Evolutionary conservation across 2,113 vertebrate species (phyloP).

Genomic region (Nothocercus julius): DNA sequence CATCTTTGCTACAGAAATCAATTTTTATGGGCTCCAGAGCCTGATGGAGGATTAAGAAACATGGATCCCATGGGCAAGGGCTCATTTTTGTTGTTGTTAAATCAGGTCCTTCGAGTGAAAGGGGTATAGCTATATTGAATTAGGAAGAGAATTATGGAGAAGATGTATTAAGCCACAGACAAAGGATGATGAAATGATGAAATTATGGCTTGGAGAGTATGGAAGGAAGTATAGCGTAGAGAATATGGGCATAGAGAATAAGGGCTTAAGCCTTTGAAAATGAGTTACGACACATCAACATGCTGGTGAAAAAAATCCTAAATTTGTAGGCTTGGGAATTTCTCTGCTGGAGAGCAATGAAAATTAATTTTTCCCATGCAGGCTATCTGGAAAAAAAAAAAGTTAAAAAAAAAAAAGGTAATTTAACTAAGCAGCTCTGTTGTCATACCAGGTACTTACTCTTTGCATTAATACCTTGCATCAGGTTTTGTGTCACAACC

Average conservation of each 20-base stretch:
- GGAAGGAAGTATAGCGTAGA: slow-evolving; percentile 24
- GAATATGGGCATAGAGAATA: slow-evolving; percentile 56
- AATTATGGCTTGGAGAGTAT: slow-evolving; percentile 34
- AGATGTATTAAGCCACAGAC: slow-evolving; percentile 52
- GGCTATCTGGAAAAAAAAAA: slow-evolving; percentile 40
- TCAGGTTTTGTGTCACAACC: slow-evolving; percentile 71
- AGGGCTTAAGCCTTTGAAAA: slow-evolving; percentile 73
- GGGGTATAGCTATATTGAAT: slow-evolving; percentile 32
- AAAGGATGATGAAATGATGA: slow-evolving; percentile 63
- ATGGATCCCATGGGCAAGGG: background rate
- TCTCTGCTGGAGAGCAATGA: slow-evolving; percentile 61
- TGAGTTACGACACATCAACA: slow-evolving; percentile 57
- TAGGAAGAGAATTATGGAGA: slow-evolving; percentile 44
- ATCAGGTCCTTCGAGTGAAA: slow-evolving; percentile 42
- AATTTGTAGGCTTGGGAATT: slow-evolving; percentile 31
- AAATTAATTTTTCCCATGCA: slow-evolving; percentile 68
- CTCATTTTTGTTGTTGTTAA: slow-evolving; percentile 42
- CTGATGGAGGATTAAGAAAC: slow-evolving; percentile 5
- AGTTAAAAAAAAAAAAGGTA: slow-evolving; percentile 17
- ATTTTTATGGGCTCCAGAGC: slow-evolving; percentile 37
- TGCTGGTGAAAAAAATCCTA: slow-evolving; percentile 50
- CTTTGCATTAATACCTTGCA: slow-evolving; percentile 73
- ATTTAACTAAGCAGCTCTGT: slow-evolving; percentile 61
- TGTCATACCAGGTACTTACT: slow-evolving; percentile 78
- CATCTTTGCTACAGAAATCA: slow-evolving; percentile 13